These are phyloP conservation scores for Acestrorhynchus altus DNA, from an alignment of 2,797 vertebrate species.

Conservation along the genomic window DNA sequence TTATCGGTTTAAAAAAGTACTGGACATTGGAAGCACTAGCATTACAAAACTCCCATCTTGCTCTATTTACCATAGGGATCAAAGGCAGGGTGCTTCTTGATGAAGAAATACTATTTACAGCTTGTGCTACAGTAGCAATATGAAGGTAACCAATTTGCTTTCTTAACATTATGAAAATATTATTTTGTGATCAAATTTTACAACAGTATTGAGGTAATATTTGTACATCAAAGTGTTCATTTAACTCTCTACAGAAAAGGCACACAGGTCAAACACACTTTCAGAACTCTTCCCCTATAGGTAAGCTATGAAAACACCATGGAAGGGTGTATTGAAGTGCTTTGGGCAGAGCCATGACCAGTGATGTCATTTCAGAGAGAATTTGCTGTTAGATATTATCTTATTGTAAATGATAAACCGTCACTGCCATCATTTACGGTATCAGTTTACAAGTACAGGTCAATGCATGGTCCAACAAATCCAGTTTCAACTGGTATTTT, in stretches of 20 bases:
- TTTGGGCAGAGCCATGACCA: slow-evolving; percentile 38
- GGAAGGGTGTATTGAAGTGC: slow-evolving; percentile 55
- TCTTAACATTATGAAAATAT: slow-evolving; percentile 79
- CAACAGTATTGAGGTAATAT: slow-evolving; percentile 98
- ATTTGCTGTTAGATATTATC: slow-evolving; percentile 17
- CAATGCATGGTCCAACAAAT: slow-evolving; percentile 5
- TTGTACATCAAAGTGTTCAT: slow-evolving; percentile 87
- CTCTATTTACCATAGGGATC: slow-evolving; percentile 77
- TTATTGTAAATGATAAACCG: slow-evolving; percentile 75
- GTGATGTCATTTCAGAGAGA: neutral
- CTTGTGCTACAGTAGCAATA: slow-evolving; percentile 93
- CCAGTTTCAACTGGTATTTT: slow-evolving; percentile 28
- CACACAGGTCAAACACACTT: slow-evolving; percentile 69
- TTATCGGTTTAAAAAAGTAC: slow-evolving; percentile 90
- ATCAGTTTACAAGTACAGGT: neutral
- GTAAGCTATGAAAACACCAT: slow-evolving; percentile 52
- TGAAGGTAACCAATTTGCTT: slow-evolving; percentile 76
- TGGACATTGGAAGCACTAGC: slow-evolving; percentile 83
- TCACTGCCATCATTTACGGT: slow-evolving; percentile 36
- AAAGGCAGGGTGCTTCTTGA: slow-evolving; percentile 64
- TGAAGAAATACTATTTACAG: slow-evolving; percentile 91
- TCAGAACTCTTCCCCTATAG: slow-evolving; percentile 58
- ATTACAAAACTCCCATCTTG: slow-evolving; percentile 73
- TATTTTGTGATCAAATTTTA: slow-evolving; percentile 80
- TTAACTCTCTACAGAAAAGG: slow-evolving; percentile 77